Evolutionary conservation across 2,113 vertebrate genomes (phyloP).

Genomic region (Neodon shergylaensis): DNA sequence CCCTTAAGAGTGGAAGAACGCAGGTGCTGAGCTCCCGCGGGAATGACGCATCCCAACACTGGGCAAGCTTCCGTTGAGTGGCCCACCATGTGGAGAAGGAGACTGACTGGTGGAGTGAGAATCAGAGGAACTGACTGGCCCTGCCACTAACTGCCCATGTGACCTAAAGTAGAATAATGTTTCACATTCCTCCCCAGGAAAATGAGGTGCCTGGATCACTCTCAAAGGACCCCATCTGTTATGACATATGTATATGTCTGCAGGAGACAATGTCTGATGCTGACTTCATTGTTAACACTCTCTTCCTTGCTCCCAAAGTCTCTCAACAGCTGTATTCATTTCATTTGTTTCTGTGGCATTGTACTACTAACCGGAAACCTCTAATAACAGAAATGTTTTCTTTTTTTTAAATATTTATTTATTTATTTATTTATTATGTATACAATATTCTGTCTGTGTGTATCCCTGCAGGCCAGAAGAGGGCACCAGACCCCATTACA

Average conservation of each 20-base stretch:
- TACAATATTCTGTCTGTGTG: too few relatives aligned
- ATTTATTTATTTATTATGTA: too few relatives aligned
- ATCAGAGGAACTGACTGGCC: neutral
- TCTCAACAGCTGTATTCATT: neutral
- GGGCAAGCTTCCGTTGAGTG: neutral
- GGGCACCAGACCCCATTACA: too few relatives aligned
- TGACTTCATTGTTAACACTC: neutral
- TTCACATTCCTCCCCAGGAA: neutral
- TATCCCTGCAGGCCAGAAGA: too few relatives aligned
- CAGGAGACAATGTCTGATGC: neutral
- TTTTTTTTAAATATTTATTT: too few relatives aligned
- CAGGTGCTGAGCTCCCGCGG: neutral
- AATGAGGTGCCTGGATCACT: neutral
- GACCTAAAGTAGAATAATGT: neutral
- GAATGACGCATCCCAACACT: neutral
- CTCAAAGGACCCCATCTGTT: neutral
- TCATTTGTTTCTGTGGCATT: neutral
- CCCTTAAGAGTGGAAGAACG: neutral
- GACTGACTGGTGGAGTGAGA: neutral
- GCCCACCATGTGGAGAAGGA: neutral
- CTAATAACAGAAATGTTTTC: neutral
- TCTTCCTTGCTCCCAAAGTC: neutral
- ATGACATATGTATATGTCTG: too few relatives aligned
- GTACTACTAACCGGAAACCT: neutral
- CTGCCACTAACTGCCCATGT: neutral